Evolutionary conservation across 2,113 vertebrate species (phyloP), one percentile per base, ranked within the genome.

Genomic region (Sphyrna mokarran): DNA sequence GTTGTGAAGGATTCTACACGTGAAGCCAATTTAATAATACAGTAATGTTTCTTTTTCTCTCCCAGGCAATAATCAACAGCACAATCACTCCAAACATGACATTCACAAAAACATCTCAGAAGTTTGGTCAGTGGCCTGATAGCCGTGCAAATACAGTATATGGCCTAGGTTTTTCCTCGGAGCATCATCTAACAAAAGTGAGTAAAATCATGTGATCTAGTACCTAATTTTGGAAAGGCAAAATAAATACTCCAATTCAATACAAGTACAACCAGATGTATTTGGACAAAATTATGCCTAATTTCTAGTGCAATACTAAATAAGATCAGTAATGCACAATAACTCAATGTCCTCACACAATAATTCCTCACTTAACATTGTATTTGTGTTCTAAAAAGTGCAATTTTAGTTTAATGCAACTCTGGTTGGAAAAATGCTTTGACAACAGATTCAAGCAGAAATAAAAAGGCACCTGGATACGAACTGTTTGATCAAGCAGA

Each of bases 41-140:
- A n/a, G 66, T 93, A 40, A n/a, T 9, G 18, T 80, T 54, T 95
- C 96, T 96, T 89, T 1, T 96, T 97, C 96, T 97, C 33, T 98
- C 97, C n/a, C 97, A 99, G 99, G 99, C 99, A 98, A 99, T 99
- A 99, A 99, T 99, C 98, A 99, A 99, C 97, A 99, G 99, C 98
- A 99, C 99, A 97, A 99, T 99, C 98, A 99, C 99, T 96, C 99
- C 99, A 97, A 99, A 99, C 97, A 99, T 99, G 99, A 99, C 98
- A 96, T 99, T 99, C 98, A 99, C 99, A 96, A 99, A 99, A 98
- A 99, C 99, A 97, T 99, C 99, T 90, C 99, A 99, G 98, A 99
- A 99, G 97, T 99, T 99, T 97, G 99, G 99, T 96, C 99, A 99
- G 85, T 99, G 99, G 99, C 99, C 99, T 48, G 99, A 99, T 97